Conservation (phyloP, 2,113 vertebrate species). For the Myrmecobius fasciatus region DNA sequence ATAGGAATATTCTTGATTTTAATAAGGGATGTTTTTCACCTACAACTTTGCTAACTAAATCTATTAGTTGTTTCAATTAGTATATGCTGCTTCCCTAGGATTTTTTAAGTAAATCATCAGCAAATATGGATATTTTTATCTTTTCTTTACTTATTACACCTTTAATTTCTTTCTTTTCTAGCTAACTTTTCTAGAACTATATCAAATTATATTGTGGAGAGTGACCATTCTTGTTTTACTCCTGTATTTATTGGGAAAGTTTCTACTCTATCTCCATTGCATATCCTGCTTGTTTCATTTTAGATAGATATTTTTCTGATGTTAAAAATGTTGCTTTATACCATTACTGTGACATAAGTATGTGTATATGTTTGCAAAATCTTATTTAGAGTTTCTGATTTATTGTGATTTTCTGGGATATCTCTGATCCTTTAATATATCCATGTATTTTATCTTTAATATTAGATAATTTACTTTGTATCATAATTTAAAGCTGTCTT, state of each 20-base stretch:
- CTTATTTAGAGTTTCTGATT: too few relatives aligned
- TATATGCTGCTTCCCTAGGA: not conserved
- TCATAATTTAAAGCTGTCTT: too few relatives aligned
- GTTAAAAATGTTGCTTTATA: not conserved
- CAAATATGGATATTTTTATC: not conserved
- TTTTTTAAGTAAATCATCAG: not conserved
- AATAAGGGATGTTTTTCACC: not conserved
- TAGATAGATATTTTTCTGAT: not conserved
- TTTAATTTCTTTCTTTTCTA: not conserved
- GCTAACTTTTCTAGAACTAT: not conserved
- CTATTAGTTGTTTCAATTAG: not conserved
- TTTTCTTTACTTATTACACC: not conserved
- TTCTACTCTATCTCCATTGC: not conserved
- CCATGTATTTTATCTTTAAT: too few relatives aligned
- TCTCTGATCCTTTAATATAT: too few relatives aligned
- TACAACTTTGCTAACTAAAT: not conserved
- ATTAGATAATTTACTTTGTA: too few relatives aligned
- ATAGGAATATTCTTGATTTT: not conserved
- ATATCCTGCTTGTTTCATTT: not conserved
- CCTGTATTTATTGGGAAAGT: not conserved
- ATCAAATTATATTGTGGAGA: not conserved
- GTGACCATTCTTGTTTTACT: not conserved
- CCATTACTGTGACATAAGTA: not conserved
- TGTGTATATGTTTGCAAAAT: too few relatives aligned
- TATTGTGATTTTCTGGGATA: too few relatives aligned